Evolutionary conservation across 2,113 vertebrate genomes (phyloP).

Genomic region (Amblyornis subalaris): DNA sequence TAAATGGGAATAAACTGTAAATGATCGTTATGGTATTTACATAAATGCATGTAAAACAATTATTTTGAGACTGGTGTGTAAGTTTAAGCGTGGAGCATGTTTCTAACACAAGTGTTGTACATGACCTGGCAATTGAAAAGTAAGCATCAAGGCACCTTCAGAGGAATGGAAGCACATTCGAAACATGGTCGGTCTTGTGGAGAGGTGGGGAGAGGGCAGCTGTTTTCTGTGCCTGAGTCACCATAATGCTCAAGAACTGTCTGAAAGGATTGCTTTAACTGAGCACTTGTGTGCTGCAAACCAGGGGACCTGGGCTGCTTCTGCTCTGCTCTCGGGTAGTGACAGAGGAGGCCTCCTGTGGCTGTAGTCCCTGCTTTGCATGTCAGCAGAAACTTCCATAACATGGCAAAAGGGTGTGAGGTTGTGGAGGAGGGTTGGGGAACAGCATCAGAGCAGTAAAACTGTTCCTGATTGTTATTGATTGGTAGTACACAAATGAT

Average conservation of each 20-base stretch:
- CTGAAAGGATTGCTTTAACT: slow-evolving; percentile 70
- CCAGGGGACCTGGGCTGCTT: slow-evolving; percentile 42
- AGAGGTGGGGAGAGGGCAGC: neutral
- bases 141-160: neutral
- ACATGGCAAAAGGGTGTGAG: neutral
- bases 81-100: neutral
- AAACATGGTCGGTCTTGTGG: slow-evolving; percentile 1
- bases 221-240: slow-evolving; percentile 28
- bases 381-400: neutral
- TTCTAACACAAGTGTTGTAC: neutral
- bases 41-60: slow-evolving; percentile 26
- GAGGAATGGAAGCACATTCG: slow-evolving; percentile 15
- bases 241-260: slow-evolving; percentile 57
- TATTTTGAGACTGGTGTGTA: neutral
- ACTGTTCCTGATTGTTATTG: slow-evolving; percentile 35
- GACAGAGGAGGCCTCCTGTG: slow-evolving; percentile 27
- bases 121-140: neutral
- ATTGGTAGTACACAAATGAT: slow-evolving; percentile 46
- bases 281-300: slow-evolving; percentile 53
- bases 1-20: slow-evolving; percentile 16
- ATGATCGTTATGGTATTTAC: slow-evolving; percentile 21
- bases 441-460: slow-evolving; percentile 5
- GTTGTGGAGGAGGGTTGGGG: neutral
- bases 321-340: slow-evolving; percentile 42
- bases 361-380: slow-evolving; percentile 8